Conservation (phyloP, 2,113 vertebrate species). For the Eulemur macaco region DNA sequence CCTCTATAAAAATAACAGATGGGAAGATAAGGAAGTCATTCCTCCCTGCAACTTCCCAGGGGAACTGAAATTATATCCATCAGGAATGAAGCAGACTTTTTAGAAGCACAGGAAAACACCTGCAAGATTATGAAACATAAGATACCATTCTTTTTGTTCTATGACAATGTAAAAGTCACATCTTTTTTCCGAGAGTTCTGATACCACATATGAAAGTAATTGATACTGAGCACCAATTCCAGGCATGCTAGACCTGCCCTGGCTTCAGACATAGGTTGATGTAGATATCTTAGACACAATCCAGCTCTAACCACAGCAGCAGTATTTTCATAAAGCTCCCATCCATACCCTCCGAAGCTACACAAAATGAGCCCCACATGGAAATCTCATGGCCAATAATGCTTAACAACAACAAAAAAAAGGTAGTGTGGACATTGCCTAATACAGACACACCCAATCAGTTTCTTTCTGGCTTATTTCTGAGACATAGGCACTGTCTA, state of each 20-base stretch:
- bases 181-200: background rate
- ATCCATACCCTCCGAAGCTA: background rate
- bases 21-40: background rate
- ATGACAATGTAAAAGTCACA: background rate
- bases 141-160: background rate
- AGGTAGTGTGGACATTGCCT: background rate
- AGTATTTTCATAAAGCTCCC: background rate
- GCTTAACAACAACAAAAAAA: background rate
- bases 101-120: background rate
- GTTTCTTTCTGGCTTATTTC: background rate
- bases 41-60: background rate
- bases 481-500: background rate
- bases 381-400: background rate
- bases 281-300: background rate
- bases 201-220: background rate
- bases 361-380: background rate
- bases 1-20: background rate
- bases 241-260: background rate
- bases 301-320: background rate
- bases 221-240: background rate
- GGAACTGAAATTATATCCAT: slow-evolving; percentile 5
- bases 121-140: background rate
- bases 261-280: background rate
- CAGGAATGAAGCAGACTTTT: background rate
- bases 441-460: background rate